phyloP scores from a whole-genome alignment of 2,113 vertebrate species.

The Candoia aspera region DNA sequence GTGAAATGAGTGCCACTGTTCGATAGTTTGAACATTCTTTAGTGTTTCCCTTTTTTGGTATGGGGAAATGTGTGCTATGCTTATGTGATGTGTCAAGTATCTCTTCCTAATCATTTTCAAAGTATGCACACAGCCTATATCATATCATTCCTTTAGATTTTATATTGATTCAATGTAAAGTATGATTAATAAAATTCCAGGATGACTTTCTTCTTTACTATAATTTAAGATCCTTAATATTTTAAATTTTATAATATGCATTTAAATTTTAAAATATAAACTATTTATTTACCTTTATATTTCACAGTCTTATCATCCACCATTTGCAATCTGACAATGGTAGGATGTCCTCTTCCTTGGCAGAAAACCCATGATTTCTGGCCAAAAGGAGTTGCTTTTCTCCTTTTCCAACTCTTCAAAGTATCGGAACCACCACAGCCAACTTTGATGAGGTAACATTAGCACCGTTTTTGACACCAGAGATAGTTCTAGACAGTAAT shows the following conservation, averaged over 20 bases:
- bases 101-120: neutral
- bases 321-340: neutral
- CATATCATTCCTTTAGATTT: neutral
- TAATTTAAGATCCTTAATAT: neutral
- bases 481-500: conserved; percentile 19
- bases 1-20: no score
- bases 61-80: no score
- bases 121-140: neutral
- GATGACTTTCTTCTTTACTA: neutral
- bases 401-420: neutral
- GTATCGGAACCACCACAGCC: conserved; percentile 6
- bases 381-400: conserved; percentile 1
- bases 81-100: neutral
- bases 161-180: neutral
- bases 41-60: no score
- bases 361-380: conserved; percentile 13
- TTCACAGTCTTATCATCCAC: neutral
- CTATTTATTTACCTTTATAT: neutral
- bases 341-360: neutral
- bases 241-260: neutral
- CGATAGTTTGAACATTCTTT: no score
- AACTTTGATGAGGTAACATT: conserved; percentile 23
- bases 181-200: neutral
- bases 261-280: neutral
- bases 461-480: neutral